Conservation (phyloP, 2,888 invertebrate species). For the Cephus pygmeus region DNA sequence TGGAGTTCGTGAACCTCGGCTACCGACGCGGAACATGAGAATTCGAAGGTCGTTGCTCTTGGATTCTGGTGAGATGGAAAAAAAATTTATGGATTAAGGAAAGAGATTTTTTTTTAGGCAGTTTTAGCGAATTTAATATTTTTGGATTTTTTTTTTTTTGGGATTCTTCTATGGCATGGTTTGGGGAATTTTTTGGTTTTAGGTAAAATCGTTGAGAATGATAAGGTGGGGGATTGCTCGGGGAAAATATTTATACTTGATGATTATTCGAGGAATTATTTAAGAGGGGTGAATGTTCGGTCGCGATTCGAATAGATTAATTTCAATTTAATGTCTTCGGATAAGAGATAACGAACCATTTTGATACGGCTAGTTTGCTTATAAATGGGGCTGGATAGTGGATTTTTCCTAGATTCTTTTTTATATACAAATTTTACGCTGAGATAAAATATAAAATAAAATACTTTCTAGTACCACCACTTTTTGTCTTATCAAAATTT, state of each 20-base stretch:
- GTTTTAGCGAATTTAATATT: neutral
- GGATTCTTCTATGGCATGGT: no score
- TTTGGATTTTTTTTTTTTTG: no score
- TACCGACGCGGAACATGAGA: conserved; percentile 30
- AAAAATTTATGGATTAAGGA: no score
- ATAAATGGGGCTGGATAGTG: neutral
- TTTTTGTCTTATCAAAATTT: no score
- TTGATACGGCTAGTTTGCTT: neutral
- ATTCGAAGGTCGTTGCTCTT: conserved; percentile 53
- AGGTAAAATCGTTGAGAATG: neutral
- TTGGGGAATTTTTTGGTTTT: neutral
- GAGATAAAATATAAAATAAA: neutral
- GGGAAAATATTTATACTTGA: neutral
- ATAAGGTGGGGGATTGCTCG: neutral
- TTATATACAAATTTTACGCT: neutral
- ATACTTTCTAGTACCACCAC: neutral
- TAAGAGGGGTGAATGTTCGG: neutral
- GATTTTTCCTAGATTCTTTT: neutral
- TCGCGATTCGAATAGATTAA: neutral
- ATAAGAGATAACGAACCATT: neutral
- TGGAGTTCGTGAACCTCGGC: conserved; percentile 48
- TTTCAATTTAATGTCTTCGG: neutral
- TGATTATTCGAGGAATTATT: neutral
- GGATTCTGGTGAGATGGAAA: neutral
- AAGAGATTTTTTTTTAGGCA: no score